Percentiles rank a stretch among this genome's conserved stretches.
Conservation (phyloP, 1,140 invertebrate species). For the Lutraria rhynchaena region DNA sequence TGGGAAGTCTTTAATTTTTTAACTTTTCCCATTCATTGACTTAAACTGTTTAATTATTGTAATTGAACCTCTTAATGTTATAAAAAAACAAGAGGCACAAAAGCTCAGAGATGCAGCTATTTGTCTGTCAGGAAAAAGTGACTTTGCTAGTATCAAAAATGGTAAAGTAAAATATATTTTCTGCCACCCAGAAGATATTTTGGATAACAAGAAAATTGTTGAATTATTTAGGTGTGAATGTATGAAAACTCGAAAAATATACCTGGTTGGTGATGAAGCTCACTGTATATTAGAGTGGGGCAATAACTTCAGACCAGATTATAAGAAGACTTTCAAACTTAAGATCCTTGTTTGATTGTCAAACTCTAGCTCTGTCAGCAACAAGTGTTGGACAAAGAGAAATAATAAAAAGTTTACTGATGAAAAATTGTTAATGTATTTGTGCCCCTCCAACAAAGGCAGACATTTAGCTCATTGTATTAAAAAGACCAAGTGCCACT, state of each 20-base stretch:
- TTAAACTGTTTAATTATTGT: neutral
- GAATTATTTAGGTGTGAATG: neutral
- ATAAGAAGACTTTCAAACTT: neutral
- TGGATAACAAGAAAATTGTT: conserved; percentile 13
- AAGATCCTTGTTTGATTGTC: conserved; percentile 25
- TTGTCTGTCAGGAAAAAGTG: neutral
- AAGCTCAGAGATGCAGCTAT: conserved; percentile 7
- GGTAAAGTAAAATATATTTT: conserved; percentile 13
- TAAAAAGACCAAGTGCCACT: conserved; percentile 25
- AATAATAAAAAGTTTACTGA: neutral
- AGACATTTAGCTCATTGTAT: conserved; percentile 14
- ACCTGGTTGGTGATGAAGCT: conserved; percentile 38
- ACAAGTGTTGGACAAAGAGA: neutral
- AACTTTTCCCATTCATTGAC: conserved; percentile 32
- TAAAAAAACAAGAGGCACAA: neutral
- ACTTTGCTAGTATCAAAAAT: neutral
- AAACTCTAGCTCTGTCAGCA: conserved; percentile 18
- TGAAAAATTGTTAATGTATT: no score
- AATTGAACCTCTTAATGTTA: conserved; percentile 17
- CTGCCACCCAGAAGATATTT: conserved; percentile 23
- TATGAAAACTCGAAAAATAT: neutral
- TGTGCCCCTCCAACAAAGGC: conserved; percentile 30
- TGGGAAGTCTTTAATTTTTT: conserved; percentile 26
- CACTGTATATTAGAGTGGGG: conserved; percentile 48
- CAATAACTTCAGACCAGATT: conserved; percentile 33